Evolutionary conservation across 1,140 invertebrate species (phyloP), one percentile per base, ranked within the genome.

Genomic region (Trichonephila clavata): DNA sequence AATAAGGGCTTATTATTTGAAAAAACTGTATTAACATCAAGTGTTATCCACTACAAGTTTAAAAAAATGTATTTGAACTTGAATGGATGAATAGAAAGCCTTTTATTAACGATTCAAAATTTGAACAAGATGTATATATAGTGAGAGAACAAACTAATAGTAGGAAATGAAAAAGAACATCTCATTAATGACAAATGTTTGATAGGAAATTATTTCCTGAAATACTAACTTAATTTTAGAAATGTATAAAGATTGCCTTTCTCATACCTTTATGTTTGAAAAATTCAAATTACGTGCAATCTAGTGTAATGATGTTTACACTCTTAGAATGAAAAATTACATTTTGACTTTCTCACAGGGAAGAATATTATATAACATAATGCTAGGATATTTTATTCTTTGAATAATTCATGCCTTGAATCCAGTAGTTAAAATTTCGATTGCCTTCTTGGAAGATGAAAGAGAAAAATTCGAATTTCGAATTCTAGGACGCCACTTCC

Each of bases 391-490:
- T 32, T 39, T 80, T 18, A 20, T 39, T 39, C 39, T 16, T 2
- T 83, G 39, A 83, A 83, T 83, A 83, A 83, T 83, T 83, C 80
- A 83, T 83, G 32, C 4, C 21, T 8, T 16, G 0, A 27, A 71
- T 14, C 8, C 68, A 13, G 68, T 6, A 83, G 80, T 83, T 83
- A 83, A 83, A 83, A 57, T 83, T 83, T 57, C 39, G 80, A 50
- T 50, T 83, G 80, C 80, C 20, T 5, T 50, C 39, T 57, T 43
- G 7, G 80, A 20, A 2, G 43, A 3, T 6, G 21, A 57, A 83
- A 39, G 32, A 39, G 32, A n/a, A 39, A 39, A 39, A 39, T 39
- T 16, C 50, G 4, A 57, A 83, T 83, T 83, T 43, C 20, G 39
- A 24, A 83, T 83, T 83, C 80, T n/a, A 18, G 7, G 43, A 21